Percentiles rank a stretch among this genome's conserved stretches.
Conservation (phyloP, 2,797 vertebrate genomes). For the Lates japonicus region DNA sequence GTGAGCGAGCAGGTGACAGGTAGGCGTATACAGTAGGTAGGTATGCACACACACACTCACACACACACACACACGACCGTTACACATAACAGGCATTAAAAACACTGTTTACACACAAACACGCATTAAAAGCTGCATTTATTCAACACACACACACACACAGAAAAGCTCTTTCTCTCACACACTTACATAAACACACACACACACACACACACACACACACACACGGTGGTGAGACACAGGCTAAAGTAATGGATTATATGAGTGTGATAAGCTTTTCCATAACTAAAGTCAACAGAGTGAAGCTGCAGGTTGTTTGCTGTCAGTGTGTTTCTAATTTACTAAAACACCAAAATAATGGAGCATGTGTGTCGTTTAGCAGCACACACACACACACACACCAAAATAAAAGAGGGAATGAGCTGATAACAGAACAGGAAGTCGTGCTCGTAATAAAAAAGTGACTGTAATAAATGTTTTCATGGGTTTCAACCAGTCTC, state of each 20-base stretch:
- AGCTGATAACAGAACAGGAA: slow-evolving; percentile 13
- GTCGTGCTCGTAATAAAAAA: neutral
- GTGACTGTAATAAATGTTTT: slow-evolving; percentile 1
- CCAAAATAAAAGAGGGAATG: slow-evolving; percentile 18
- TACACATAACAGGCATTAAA: slow-evolving; percentile 1
- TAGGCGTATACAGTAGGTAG: neutral
- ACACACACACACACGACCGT: neutral
- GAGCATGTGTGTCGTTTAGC: slow-evolving; percentile 22
- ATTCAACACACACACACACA: slow-evolving; percentile 25
- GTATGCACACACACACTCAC: neutral
- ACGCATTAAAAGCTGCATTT: slow-evolving; percentile 31
- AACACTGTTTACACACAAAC: slow-evolving; percentile 44
- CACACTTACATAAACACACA: slow-evolving; percentile 2
- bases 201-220: slow-evolving; percentile 30
- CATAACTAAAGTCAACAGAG: slow-evolving; percentile 40
- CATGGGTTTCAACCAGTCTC: neutral
- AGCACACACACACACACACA: slow-evolving; percentile 14
- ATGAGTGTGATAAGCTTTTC: slow-evolving; percentile 28
- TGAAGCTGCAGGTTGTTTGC: slow-evolving; percentile 36
- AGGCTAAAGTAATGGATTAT: slow-evolving; percentile 43
- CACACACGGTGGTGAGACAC: slow-evolving; percentile 14
- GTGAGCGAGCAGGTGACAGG: slow-evolving; percentile 15
- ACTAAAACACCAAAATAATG: slow-evolving; percentile 22
- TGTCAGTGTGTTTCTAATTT: slow-evolving; percentile 25
- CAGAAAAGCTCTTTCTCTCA: neutral